phyloP scores from a whole-genome alignment of 2,797 vertebrate genomes.

The Pangasius macronema region DNA sequence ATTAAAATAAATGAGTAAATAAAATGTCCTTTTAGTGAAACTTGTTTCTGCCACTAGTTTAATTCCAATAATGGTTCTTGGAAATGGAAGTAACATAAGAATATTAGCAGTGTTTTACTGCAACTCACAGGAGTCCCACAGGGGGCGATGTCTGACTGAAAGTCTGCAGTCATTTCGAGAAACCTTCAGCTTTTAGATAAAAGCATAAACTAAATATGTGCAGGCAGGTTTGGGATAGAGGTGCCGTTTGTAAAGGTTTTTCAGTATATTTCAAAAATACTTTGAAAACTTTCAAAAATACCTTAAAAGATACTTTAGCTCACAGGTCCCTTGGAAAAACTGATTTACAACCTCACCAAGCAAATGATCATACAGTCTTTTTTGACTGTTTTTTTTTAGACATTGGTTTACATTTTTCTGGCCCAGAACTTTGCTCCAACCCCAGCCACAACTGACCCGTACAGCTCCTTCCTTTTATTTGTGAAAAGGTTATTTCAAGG shows the following conservation, averaged over 20 bases:
- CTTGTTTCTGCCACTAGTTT: background rate
- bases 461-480: too few species aligned
- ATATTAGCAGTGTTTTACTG: background rate
- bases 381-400: too few species aligned
- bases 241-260: background rate
- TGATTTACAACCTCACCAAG: too few species aligned
- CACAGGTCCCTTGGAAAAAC: too few species aligned
- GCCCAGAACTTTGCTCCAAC: too few species aligned
- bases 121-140: background rate
- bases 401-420: too few species aligned
- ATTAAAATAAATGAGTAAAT: too few species aligned
- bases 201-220: background rate
- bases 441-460: background rate
- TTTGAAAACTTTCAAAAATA: too few species aligned
- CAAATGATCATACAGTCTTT: too few species aligned
- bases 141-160: background rate
- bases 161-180: background rate
- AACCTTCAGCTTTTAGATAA: background rate
- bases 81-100: background rate
- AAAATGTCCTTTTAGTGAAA: background rate
- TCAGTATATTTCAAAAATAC: background rate
- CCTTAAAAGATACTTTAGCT: too few species aligned
- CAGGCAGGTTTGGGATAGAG: background rate
- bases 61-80: background rate
- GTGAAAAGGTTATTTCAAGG: too few species aligned